Evolutionary conservation across 2,113 vertebrate species (phyloP), one percentile per base, ranked within the genome.

Genomic region (Athene noctua): DNA sequence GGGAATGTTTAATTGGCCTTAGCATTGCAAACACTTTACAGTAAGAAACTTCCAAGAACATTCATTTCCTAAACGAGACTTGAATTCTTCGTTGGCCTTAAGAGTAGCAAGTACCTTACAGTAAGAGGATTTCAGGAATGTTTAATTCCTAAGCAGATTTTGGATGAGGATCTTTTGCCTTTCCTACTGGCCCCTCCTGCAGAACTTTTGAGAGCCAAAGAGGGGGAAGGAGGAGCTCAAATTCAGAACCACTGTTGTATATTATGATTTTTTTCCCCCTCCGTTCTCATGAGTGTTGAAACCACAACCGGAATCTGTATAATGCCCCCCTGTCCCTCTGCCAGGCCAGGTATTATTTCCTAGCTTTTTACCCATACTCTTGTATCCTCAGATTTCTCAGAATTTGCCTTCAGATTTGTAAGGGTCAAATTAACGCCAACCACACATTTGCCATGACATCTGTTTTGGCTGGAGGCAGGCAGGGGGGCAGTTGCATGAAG

Each of bases 51-150:
- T 71, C 71, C 91, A 71, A 73, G 79, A 82, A 61, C 92, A 75
- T 77, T 68, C 13, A 42, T 62, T 92, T 94, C 70, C 49, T 61
- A 72, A 77, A 66, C 0, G 1, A 72, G 92, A 77, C 58, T 25
- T 7, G 6, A 94, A 88, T 86, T 88, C 93, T 94, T 71, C 19
- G 7, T 73, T 74, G 89, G 96, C 93, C 73, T 95, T 74, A 84
- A 54, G 90, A 90, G 66, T 11, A 72, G 58, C 78, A 70, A 96
- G 93, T 86, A 82, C 93, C 93, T 95, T 88, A 94, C 92, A 96
- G 92, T 79, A 95, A 96, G 87, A 94, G 84, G 85, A 96, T 89
- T 95, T 89, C 81, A 75, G 87, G 86, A 94, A 79, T 97, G 92
- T 91, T 68, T 86, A 32, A 91, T 92, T 95, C 89, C 95, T 96